These are phyloP conservation scores for Argentina silus DNA, from an alignment of 2,797 vertebrate genomes.

Conservation along the genomic window DNA sequence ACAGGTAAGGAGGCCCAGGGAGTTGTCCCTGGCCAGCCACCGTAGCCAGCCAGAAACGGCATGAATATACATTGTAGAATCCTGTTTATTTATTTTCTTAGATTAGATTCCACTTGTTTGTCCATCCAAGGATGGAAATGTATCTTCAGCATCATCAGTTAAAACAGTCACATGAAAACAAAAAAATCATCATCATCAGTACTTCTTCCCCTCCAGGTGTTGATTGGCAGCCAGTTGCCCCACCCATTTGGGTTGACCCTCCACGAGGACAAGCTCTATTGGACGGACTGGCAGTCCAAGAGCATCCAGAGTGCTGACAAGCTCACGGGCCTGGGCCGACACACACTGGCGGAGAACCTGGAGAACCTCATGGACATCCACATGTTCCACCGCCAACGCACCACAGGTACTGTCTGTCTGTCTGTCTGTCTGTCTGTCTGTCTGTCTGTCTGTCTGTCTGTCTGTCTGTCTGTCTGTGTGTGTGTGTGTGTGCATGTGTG, in stretches of 20 bases:
- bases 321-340: slow-evolving; percentile 84
- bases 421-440: slow-evolving; percentile 11
- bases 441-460: slow-evolving; percentile 11
- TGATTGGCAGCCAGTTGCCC: slow-evolving; percentile 93
- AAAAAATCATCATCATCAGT: neutral
- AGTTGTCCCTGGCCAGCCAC: neutral
- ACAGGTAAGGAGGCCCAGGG: slow-evolving; percentile 76
- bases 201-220: slow-evolving; percentile 74
- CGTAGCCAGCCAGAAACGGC: no score
- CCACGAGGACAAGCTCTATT: slow-evolving; percentile 91
- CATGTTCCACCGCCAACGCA: slow-evolving; percentile 90
- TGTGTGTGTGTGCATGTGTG: neutral
- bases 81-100: no score
- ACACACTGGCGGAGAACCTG: slow-evolving; percentile 89
- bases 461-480: slow-evolving; percentile 11
- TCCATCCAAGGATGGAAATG: no score
- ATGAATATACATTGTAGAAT: no score
- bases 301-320: slow-evolving; percentile 96
- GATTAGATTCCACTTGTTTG: no score
- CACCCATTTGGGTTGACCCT: slow-evolving; percentile 97
- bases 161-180: no score
- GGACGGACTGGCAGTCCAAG: slow-evolving; percentile 99
- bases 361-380: slow-evolving; percentile 99
- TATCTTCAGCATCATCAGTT: no score
- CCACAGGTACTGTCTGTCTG: slow-evolving; percentile 75